Base-by-base conservation (phyloP, 2,113 vertebrate genomes). In the Carlito syrichta region DNA sequence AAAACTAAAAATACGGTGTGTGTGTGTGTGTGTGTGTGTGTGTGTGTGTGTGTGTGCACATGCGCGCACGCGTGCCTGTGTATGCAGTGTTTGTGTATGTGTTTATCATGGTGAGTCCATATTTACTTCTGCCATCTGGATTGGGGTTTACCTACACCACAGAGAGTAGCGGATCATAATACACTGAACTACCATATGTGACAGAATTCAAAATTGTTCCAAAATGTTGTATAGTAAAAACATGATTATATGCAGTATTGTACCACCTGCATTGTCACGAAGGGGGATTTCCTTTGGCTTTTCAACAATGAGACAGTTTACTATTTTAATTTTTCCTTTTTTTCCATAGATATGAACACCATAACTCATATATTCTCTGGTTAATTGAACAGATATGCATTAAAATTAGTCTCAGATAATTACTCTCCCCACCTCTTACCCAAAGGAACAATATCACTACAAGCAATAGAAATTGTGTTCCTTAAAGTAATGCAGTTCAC, bases 51-150 rank as follows among this genome's bases (percentile, higher is more conserved):
- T n/a, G n/a, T n/a, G n/a, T n/a, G n/a, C n/a, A n/a, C n/a, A n/a
- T n/a, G n/a, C n/a, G n/a, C n/a, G n/a, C n/a, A n/a, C n/a, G n/a
- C n/a, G n/a, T n/a, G n/a, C n/a, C n/a, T n/a, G n/a, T n/a, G n/a
- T n/a, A n/a, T n/a, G n/a, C n/a, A n/a, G n/a, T n/a, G n/a, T n/a
- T n/a, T 84, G 69, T 81, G 66, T 45, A 43, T 60, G 63, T 73
- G 63, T 93, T 52, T 22, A 89, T 94, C 87, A 63, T 54, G 38
- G 71, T 54, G 86, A 84, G 91, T 58, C 83, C 85, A 78, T 93
- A 94, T 96, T 93, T 86, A 89, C 17, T 86, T 85, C 63, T 96
- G 87, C 97, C 90, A 95, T 97, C 90, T 97, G 96, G 95, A 97
- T 85, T 82, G 74, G 62, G 56, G 71, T 86, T 95, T 94, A 78